A percentile compares a stretch with the other conserved stretches of the same genome.
Evolutionary conservation across 1,140 invertebrate genomes (phyloP).

Genomic region (Anoplolepis gracilipes): DNA sequence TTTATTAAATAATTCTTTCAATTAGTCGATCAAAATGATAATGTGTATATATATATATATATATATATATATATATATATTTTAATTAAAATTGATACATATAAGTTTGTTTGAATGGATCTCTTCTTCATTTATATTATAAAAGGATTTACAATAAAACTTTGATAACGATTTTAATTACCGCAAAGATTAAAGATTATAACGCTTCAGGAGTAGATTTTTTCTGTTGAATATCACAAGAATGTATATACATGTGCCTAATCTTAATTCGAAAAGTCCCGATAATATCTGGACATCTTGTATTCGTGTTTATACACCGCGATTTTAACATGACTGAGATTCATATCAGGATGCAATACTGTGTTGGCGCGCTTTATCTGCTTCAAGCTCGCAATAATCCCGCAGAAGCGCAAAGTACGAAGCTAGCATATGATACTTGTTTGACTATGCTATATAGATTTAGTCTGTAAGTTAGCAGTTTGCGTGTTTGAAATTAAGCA

Average conservation of each 20-base stretch:
- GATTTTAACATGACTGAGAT: conserved; percentile 44
- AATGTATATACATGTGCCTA: conserved; percentile 23
- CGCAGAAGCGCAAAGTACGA: neutral
- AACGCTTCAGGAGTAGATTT: conserved; percentile 2
- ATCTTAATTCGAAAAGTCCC: conserved; percentile 24
- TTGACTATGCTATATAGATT: neutral
- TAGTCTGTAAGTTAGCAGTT: neutral
- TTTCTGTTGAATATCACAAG: conserved; percentile 37
- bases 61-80: neutral
- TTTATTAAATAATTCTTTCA: neutral
- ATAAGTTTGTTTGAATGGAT: neutral
- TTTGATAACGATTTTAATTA: conserved; percentile 1
- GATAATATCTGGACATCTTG: conserved; percentile 38
- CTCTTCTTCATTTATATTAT: neutral
- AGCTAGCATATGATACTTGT: neutral
- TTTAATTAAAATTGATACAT: neutral
- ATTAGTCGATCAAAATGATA: neutral
- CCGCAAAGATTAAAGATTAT: conserved; percentile 1
- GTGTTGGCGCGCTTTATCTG: conserved; percentile 11
- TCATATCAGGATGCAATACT: neutral
- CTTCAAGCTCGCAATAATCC: conserved; percentile 10
- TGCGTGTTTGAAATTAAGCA: neutral
- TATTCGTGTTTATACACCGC: conserved; percentile 19
- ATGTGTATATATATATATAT: neutral
- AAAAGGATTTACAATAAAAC: neutral